Base-by-base conservation (phyloP, 2,113 vertebrate species). In the Atrichornis clamosus region DNA sequence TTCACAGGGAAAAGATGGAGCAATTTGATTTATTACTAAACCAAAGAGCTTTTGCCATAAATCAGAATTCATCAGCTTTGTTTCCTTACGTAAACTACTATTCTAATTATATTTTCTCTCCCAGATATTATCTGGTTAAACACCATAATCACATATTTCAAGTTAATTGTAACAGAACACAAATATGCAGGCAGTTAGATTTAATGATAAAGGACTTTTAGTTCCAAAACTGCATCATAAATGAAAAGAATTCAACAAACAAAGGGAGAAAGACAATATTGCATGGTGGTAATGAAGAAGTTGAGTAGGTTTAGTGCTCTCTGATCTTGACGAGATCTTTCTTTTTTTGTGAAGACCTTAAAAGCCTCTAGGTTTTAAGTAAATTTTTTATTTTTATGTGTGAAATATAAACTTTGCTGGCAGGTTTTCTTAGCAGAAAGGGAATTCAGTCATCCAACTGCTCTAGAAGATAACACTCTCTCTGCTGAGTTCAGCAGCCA, bases 181-280 rank as follows among this genome's bases (percentile, higher is more conserved):
- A 96, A 95, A 79, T 76, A 69, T 35, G 79, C 39, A 84, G 92
- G 65, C 28, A 17, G 87, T 67, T 92, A 82, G 77, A 91, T 91
- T 76, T 89, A 83, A 77, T 6, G 59, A 96, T 93, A 87, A 76
- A 74, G 80, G 37, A 67, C 62, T 90, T 84, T 19, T 44, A 53
- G 59, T 93, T 97, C 83, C 75, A 74, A 89, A 90, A 91, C 79
- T 93, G 96, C 82, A 39, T 93, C 80, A 95, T 87, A 88, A 83
- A 72, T 77, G 8, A 90, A 87, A 91, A 91, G 47, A 76, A 79
- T 50, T 69, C 32, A 85, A 78, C 67, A 82, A 64, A 78, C 35
- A 69, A 35, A 69, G 55, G 8, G 14, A 91, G 46, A 87, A 67
- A 42, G 52, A 79, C 35, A 74, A 4, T 42, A 62, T 87, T 80